A percentile compares a stretch with the other conserved stretches of the same genome.
Evolutionary conservation across 2,113 vertebrate species (phyloP).

Genomic region (Gnathonemus longibarbis): DNA sequence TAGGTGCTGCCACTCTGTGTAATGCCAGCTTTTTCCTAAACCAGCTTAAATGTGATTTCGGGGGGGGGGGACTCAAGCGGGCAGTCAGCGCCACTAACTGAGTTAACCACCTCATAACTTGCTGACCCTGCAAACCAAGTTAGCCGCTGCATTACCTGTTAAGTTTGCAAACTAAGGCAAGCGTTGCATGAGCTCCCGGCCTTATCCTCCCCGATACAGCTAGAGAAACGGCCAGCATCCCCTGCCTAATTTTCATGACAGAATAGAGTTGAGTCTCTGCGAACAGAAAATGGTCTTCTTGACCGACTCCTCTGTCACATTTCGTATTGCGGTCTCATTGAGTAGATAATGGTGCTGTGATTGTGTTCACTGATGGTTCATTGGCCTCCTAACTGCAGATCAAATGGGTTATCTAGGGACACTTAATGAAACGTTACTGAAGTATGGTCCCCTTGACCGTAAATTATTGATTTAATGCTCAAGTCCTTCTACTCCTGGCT

Average conservation of each 20-base stretch:
- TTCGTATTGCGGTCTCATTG: background rate
- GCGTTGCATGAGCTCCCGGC: background rate
- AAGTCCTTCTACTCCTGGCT: background rate
- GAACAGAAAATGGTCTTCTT: background rate
- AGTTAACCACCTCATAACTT: background rate
- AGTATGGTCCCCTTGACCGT: slow-evolving; percentile 5
- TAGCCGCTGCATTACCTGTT: background rate
- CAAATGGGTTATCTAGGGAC: slow-evolving; percentile 8
- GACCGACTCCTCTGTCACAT: slow-evolving; percentile 9
- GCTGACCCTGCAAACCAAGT: background rate
- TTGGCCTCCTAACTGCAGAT: slow-evolving; percentile 7
- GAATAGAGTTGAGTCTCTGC: background rate
- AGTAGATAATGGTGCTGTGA: slow-evolving; percentile 1
- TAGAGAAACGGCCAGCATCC: background rate
- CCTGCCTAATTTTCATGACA: background rate
- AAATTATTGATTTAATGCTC: slow-evolving; percentile 5
- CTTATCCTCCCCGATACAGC: background rate
- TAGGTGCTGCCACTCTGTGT: background rate
- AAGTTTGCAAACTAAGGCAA: background rate
- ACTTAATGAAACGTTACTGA: slow-evolving; percentile 2
- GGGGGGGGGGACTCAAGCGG: background rate
- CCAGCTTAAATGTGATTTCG: background rate
- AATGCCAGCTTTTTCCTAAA: background rate
- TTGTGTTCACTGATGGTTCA: slow-evolving; percentile 7
- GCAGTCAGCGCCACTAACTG: background rate